Conservation (phyloP, 2,888 invertebrate genomes). For the Callosobruchus maculatus region DNA sequence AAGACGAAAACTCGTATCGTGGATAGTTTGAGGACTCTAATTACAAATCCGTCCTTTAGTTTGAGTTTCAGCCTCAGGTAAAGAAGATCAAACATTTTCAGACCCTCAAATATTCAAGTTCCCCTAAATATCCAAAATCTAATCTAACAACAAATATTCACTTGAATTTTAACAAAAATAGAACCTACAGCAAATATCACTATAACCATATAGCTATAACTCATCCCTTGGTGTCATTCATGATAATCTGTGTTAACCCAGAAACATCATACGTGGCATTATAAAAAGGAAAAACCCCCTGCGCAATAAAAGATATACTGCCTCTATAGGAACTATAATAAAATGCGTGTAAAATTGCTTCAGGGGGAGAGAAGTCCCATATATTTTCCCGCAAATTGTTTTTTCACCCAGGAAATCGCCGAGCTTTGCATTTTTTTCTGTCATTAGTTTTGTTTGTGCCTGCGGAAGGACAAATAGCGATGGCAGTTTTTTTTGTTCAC, state of each 20-base stretch:
- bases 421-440: not conserved
- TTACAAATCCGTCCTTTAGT: too few species aligned
- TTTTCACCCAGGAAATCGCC: not conserved
- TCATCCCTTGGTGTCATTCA: not conserved
- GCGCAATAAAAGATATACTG: not conserved
- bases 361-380: not conserved
- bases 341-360: not conserved
- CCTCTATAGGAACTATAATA: not conserved
- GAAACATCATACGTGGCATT: not conserved
- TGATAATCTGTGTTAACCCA: not conserved
- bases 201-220: not conserved
- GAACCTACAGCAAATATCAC: not conserved
- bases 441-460: not conserved
- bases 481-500: not conserved
- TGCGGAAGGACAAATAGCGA: not conserved
- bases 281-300: not conserved
- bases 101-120: too few species aligned
- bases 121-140: too few species aligned
- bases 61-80: too few species aligned
- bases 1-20: too few species aligned
- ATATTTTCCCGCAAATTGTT: not conserved
- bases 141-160: too few species aligned
- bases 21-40: too few species aligned
- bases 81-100: too few species aligned
- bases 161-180: too few species aligned